Evolutionary conservation across 53 echinoderm and acorn worm genomes (phyloP).

Genomic region (Arbacia lixula): DNA sequence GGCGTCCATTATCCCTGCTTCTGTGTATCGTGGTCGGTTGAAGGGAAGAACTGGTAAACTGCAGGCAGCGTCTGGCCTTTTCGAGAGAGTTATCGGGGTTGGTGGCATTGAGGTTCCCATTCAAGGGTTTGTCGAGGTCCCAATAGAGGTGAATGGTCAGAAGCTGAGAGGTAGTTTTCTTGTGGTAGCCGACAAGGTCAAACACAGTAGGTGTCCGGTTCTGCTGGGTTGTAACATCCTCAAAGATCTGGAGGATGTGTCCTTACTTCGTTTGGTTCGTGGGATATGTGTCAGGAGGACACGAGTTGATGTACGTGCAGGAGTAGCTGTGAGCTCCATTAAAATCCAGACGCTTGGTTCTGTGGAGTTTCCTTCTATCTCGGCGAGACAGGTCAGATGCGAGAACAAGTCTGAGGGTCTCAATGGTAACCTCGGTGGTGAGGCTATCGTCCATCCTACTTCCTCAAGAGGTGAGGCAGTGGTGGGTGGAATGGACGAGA

Average conservation of each 20-base stretch:
- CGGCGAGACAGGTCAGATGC: neutral
- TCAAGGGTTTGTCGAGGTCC: conserved; percentile 43
- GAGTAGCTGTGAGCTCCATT: neutral
- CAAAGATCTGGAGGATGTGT: neutral
- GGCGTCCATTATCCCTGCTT: conserved; percentile 51
- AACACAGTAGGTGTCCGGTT: neutral
- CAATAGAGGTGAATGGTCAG: conserved; percentile 4
- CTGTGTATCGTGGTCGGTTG: conserved; percentile 40
- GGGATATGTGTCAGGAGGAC: neutral
- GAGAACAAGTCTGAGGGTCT: neutral
- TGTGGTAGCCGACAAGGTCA: neutral
- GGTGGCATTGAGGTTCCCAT: conserved; percentile 43
- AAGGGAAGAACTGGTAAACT: neutral
- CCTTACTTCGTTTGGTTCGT: too few relatives aligned
- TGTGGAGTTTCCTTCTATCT: conserved; percentile 3
- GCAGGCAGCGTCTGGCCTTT: conserved; percentile 25
- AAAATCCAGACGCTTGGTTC: neutral
- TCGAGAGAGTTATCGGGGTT: conserved; percentile 41
- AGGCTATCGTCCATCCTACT: neutral
- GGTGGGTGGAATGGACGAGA: neutral
- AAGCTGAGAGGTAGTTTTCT: conserved; percentile 56
- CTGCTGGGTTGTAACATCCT: conserved; percentile 45
- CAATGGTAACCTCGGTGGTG: neutral
- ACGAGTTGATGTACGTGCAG: too few relatives aligned
- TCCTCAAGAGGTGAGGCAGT: neutral